phyloP scores from a whole-genome alignment of 2,797 vertebrate genomes.

The Cercopithecus neglectus region DNA sequence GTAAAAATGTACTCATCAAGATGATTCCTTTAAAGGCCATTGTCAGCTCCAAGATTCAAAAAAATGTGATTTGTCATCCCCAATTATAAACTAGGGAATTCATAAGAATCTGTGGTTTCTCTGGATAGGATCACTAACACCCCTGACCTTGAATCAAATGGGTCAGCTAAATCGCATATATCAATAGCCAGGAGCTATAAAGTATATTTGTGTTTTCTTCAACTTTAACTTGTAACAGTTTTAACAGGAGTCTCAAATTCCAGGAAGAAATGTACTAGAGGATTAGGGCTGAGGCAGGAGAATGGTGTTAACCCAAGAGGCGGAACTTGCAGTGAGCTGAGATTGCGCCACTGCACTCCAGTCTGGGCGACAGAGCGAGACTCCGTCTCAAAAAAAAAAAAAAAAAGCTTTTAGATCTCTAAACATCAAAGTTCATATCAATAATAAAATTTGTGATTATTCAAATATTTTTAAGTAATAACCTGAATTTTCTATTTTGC shows the following conservation, averaged over 20 bases:
- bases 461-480: constrained; percentile 6
- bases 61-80: constrained; percentile 56
- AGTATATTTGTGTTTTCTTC: constrained; percentile 31
- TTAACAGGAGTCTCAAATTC: not conserved
- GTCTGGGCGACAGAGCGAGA: no score
- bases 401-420: not conserved
- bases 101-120: constrained; percentile 34
- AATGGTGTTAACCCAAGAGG: no score
- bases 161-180: not conserved
- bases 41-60: constrained; percentile 41
- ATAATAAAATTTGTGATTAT: not conserved
- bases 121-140: constrained; percentile 3
- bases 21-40: constrained; percentile 51
- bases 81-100: constrained; percentile 50
- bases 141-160: constrained; percentile 23
- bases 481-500: not conserved
- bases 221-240: not conserved
- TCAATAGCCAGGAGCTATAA: not conserved
- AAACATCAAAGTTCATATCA: not conserved
- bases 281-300: not conserved
- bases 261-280: not conserved
- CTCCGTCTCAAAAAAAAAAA: no score
- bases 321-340: no score
- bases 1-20: constrained; percentile 65
- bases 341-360: no score